Percentiles rank a stretch among this genome's conserved stretches.
Conservation (phyloP, 1,140 invertebrate genomes). For the Hermetia illucens region DNA sequence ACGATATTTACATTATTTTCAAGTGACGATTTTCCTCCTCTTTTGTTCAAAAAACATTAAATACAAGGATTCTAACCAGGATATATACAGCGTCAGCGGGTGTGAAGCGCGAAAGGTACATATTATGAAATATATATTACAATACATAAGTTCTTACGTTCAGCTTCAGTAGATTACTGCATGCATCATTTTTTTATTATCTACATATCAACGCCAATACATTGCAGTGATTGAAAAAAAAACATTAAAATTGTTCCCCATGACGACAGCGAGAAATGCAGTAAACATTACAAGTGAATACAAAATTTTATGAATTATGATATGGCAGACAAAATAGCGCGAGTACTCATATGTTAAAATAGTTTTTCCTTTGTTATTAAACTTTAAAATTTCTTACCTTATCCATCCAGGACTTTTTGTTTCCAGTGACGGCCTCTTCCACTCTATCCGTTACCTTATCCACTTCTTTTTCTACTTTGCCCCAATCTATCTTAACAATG, state of each 20-base stretch:
- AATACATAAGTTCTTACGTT: too few species aligned
- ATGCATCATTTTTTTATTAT: too few species aligned
- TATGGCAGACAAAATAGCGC: constrained; percentile 4
- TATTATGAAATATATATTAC: too few species aligned
- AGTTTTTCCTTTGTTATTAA: constrained; percentile 1
- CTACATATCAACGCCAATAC: neutral
- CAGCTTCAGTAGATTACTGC: too few species aligned
- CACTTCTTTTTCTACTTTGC: constrained; percentile 63
- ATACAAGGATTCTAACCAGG: too few species aligned
- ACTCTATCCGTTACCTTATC: constrained; percentile 71
- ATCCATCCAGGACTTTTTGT: constrained; percentile 55
- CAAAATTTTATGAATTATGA: neutral
- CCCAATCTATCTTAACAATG: constrained; percentile 87
- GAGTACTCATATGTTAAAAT: neutral
- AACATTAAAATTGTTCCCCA: neutral
- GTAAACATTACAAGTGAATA: neutral
- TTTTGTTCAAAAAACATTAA: too few species aligned
- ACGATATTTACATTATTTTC: too few species aligned
- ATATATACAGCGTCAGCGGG: too few species aligned
- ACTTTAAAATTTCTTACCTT: constrained; percentile 45
- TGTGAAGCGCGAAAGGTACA: too few species aligned
- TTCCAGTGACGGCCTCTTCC: constrained; percentile 56
- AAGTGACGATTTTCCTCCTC: too few species aligned
- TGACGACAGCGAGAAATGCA: neutral
- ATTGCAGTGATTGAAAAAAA: constrained; percentile 5